Base-by-base conservation (phyloP, 2,797 vertebrate species). In the Helarctos malayanus region DNA sequence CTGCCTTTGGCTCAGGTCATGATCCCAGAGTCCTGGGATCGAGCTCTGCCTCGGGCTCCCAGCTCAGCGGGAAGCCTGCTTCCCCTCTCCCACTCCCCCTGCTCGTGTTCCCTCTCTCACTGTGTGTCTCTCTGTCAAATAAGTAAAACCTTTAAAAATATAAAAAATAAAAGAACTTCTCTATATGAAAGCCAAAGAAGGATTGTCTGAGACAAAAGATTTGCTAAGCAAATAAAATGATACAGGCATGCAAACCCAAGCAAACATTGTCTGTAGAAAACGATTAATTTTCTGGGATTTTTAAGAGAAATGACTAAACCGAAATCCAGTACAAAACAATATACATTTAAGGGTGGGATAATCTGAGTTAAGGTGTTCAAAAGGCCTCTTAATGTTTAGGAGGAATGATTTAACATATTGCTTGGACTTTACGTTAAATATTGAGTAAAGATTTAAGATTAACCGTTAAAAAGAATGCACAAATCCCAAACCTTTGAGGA, bases 301-400 rank as follows among this genome's bases (percentile, higher is more conserved):
- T 95, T 92, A 29, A 56, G 84, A 75, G 52, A 92, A 94, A 49
- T 47, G 41, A 59, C 75, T 29, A 23, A 82, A 52, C n/a, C n/a
- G n/a, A 87, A 87, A 79, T n/a, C 27, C 32, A 69, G 27, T 10
- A 61, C 15, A 19, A 54, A 56, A 25, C 21, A 71, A 71, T 56
- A 13, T 63, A 32, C 23, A 38, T 81, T 73, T 81, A 54, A 92
- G 35, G 86, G 5, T 59, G 45, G 21, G 32, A 25, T 69, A 35
- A 80, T 73, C 47, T 14, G 35, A 75, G 18, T 23, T 54, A 35
- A 27, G 54, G 14, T 71, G 35, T 49, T 83, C 27, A 71, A 15
- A 91, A 29, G 10, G 13, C 25, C 15, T 94, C 83, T 68, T 49
- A 27, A 1, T 59, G 13, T 52, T 79, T 21, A 52, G 27, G 32